Conservation (phyloP, 1,140 invertebrate genomes). For the Drosophila arawakana region DNA sequence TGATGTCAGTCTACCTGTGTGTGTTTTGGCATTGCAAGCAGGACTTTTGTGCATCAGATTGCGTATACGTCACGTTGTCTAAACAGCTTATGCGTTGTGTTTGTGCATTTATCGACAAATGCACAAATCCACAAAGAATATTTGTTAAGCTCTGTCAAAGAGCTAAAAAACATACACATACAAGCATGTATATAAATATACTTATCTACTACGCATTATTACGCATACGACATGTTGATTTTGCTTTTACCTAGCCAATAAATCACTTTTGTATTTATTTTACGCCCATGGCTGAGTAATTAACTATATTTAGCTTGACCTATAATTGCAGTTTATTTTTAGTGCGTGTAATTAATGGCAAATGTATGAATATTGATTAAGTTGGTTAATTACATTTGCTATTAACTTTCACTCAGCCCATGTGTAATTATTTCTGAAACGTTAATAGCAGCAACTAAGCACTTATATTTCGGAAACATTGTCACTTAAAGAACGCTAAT, state of each 20-base stretch:
- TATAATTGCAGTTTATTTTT: constrained; percentile 2
- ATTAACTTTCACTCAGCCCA: constrained; percentile 1
- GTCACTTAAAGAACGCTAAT: not conserved
- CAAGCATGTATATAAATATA: too few species aligned
- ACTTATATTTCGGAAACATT: not conserved
- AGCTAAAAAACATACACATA: not conserved
- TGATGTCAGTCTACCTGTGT: constrained; percentile 29
- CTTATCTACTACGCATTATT: not conserved
- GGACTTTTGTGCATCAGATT: constrained; percentile 23
- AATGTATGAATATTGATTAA: constrained; percentile 20
- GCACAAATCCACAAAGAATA: not conserved
- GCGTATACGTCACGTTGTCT: constrained; percentile 21
- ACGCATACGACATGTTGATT: not conserved
- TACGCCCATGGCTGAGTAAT: not conserved
- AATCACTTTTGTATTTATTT: constrained; percentile 26
- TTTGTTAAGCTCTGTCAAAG: constrained; percentile 1
- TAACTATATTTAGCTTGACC: constrained; percentile 3
- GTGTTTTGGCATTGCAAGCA: too few species aligned
- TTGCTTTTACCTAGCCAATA: not conserved
- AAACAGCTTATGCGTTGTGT: constrained; percentile 1
- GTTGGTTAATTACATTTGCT: constrained; percentile 10
- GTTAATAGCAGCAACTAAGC: not conserved
- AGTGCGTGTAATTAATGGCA: constrained; percentile 14
- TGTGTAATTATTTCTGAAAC: constrained; percentile 8
- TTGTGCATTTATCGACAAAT: not conserved